Percentiles rank a stretch among this genome's conserved stretches.
These are phyloP conservation scores for Orthosia cruda DNA, from an alignment of 2,888 invertebrate genomes.

Conservation along the genomic window DNA sequence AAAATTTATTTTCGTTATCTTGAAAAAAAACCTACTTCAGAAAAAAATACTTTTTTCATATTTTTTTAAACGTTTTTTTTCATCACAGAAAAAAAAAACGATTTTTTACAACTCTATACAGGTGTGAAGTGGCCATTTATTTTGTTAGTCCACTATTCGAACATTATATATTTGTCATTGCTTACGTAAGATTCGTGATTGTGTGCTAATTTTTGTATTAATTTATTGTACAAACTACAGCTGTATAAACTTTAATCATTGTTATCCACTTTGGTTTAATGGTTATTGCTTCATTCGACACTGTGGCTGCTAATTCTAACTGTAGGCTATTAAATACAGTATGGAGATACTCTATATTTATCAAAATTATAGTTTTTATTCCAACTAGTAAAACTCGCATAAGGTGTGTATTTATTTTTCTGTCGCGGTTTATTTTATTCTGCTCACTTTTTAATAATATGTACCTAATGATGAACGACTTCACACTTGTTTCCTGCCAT, in stretches of 20 bases:
- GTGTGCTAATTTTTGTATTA: slow-evolving; percentile 29
- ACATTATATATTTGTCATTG: slow-evolving; percentile 41
- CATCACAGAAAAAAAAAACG: no score
- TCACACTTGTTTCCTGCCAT: neutral
- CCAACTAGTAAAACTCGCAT: neutral
- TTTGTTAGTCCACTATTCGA: slow-evolving; percentile 66
- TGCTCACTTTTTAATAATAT: neutral
- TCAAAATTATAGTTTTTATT: slow-evolving; percentile 13
- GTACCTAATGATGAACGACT: slow-evolving; percentile 7
- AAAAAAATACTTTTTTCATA: no score
- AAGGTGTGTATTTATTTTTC: neutral
- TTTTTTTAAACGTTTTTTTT: no score
- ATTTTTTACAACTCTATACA: no score
- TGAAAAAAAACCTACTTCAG: no score
- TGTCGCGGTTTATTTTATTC: neutral
- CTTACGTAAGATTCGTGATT: slow-evolving; percentile 28
- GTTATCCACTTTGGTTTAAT: slow-evolving; percentile 25
- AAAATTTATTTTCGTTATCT: no score
- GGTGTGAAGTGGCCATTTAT: slow-evolving; percentile 68
- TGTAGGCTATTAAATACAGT: slow-evolving; percentile 7
- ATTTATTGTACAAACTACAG: slow-evolving; percentile 30
- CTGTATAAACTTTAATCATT: slow-evolving; percentile 39
- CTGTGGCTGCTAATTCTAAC: slow-evolving; percentile 16
- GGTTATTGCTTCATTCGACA: slow-evolving; percentile 48
- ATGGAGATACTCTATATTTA: slow-evolving; percentile 12